Conservation (phyloP, 92 coral and sea anemone genomes). For the Epizoanthus scotinus region DNA sequence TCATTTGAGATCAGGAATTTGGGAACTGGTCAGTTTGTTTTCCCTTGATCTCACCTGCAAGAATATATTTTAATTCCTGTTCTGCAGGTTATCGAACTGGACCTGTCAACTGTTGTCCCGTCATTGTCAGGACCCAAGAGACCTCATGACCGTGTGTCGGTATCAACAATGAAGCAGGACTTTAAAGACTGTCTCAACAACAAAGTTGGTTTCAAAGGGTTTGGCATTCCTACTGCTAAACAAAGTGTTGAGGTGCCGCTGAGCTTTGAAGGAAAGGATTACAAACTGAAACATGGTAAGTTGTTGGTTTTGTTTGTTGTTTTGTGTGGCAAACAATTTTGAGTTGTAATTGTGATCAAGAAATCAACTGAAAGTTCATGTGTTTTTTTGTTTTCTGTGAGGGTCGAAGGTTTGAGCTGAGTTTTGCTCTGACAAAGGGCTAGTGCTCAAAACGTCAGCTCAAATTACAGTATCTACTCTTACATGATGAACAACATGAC, state of each 20-base stretch:
- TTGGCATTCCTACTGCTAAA: conserved; percentile 83
- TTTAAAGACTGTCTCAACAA: conserved; percentile 78
- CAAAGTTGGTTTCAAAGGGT: conserved; percentile 97
- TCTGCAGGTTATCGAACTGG: conserved; percentile 79
- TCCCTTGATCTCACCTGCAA: too few relatives aligned
- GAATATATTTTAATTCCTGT: background rate
- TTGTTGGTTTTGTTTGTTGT: background rate
- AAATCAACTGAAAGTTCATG: too few relatives aligned
- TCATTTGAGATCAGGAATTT: too few relatives aligned
- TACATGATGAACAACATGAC: too few relatives aligned
- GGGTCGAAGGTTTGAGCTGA: too few relatives aligned
- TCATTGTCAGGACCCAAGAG: conserved; percentile 96
- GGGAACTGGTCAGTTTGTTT: too few relatives aligned
- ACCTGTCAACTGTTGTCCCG: conserved; percentile 84
- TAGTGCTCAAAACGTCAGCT: too few relatives aligned
- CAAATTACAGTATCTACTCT: too few relatives aligned
- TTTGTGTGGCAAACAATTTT: too few relatives aligned
- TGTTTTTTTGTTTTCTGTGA: too few relatives aligned
- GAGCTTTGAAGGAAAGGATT: conserved; percentile 72
- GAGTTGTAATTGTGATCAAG: too few relatives aligned
- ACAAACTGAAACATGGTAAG: conserved; percentile 84
- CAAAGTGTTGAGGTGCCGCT: conserved; percentile 71
- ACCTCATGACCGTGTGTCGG: conserved; percentile 93
- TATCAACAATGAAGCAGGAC: conserved; percentile 86
- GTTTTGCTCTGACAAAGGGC: too few relatives aligned